These are phyloP conservation scores for Scalopus aquaticus DNA, from an alignment of 2,113 vertebrate species.

Conservation along the genomic window DNA sequence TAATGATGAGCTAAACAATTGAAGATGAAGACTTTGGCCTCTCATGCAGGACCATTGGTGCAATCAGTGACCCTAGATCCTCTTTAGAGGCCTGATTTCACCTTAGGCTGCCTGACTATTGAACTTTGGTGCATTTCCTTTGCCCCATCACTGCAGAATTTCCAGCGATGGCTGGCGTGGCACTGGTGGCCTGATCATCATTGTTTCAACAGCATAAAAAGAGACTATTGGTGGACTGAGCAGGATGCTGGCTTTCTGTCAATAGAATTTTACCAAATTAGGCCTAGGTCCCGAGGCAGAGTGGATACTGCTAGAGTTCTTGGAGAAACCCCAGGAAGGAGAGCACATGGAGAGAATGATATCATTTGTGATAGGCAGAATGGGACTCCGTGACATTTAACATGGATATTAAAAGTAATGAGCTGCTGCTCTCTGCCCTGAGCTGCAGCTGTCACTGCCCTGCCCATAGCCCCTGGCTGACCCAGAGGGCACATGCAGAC, in stretches of 20 bases:
- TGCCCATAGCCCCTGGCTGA: neutral
- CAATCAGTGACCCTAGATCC: neutral
- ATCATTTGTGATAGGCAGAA: neutral
- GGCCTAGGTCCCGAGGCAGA: neutral
- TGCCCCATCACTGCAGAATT: neutral
- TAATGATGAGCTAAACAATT: neutral
- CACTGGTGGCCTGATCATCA: neutral
- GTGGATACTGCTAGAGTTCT: neutral
- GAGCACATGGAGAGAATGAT: neutral
- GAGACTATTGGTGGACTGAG: neutral
- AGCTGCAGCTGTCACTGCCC: neutral
- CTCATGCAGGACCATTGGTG: neutral
- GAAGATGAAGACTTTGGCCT: neutral
- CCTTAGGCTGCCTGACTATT: neutral
- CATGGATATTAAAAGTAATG: neutral
- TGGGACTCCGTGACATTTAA: neutral
- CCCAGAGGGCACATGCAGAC: neutral
- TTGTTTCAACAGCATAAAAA: neutral
- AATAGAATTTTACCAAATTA: neutral
- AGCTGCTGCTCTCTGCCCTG: neutral
- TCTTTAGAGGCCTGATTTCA: neutral
- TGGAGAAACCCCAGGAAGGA: neutral
- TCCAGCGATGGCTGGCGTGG: neutral
- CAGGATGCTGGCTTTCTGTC: neutral
- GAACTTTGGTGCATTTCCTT: fast-evolving